These are phyloP conservation scores for Lithophane semibrunnea DNA, from an alignment of 2,888 invertebrate genomes.

Conservation along the genomic window DNA sequence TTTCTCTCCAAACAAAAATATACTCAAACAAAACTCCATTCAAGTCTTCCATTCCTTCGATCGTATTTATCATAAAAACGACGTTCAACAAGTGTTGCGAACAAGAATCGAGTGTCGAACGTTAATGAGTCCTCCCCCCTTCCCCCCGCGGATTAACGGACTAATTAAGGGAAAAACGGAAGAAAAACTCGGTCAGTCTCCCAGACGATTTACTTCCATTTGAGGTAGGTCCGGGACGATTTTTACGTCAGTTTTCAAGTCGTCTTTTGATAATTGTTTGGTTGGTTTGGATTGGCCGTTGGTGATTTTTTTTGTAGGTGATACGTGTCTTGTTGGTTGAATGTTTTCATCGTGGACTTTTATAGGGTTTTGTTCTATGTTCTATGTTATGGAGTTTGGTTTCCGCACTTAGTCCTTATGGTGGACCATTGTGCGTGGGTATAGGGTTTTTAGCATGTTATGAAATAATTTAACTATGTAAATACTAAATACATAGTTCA, in stretches of 20 bases:
- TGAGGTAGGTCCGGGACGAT: constrained; percentile 88
- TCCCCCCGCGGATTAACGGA: constrained; percentile 79
- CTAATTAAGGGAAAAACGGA: constrained; percentile 85
- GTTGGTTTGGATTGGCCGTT: constrained; percentile 72
- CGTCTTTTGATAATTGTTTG: constrained; percentile 76
- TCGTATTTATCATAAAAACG: constrained; percentile 65
- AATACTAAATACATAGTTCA: too few species aligned
- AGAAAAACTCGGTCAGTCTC: constrained; percentile 76
- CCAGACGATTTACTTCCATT: constrained; percentile 79
- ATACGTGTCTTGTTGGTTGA: background rate
- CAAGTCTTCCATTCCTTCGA: constrained; percentile 47
- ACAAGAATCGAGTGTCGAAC: constrained; percentile 68
- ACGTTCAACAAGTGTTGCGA: constrained; percentile 66
- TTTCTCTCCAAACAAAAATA: constrained; percentile 15
- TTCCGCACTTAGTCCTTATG: too few species aligned
- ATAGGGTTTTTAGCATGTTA: background rate
- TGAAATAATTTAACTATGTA: background rate
- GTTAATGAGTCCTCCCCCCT: constrained; percentile 66
- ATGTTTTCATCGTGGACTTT: background rate
- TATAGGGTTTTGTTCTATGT: background rate
- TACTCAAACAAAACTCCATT: constrained; percentile 29
- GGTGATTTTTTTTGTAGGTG: background rate
- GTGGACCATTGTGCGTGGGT: too few species aligned
- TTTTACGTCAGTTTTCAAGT: constrained; percentile 89
- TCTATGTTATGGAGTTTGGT: too few species aligned